A percentile compares a stretch with the other conserved stretches of the same genome.
phyloP scores from a whole-genome alignment of 2,113 vertebrate species.

The Forbesichthys agassizii region DNA sequence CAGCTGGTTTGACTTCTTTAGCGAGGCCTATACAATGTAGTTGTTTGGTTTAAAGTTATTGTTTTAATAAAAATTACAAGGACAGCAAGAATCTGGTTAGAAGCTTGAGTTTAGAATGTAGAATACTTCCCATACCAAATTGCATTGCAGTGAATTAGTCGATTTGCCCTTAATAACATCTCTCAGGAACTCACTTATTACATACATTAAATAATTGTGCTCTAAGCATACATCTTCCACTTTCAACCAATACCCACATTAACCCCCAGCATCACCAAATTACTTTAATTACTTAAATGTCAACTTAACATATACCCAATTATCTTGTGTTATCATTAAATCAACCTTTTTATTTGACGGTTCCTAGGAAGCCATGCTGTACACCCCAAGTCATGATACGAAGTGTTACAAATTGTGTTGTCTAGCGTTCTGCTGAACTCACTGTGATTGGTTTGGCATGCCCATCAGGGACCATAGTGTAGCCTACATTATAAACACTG shows the following conservation, averaged over 20 bases:
- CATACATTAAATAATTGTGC: background rate
- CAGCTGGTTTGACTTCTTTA: too few relatives aligned
- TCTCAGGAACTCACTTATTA: background rate
- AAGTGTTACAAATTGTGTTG: conserved; percentile 12
- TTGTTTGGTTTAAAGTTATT: background rate
- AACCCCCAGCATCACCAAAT: background rate
- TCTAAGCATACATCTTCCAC: conserved; percentile 5
- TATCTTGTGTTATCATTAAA: conserved; percentile 29
- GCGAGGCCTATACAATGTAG: too few relatives aligned
- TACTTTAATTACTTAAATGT: conserved; percentile 25
- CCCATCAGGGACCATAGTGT: conserved; percentile 66
- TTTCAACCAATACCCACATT: conserved; percentile 15
- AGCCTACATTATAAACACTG: conserved; percentile 46
- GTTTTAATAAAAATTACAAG: conserved; percentile 3
- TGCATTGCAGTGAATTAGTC: conserved; percentile 20
- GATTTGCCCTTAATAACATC: conserved; percentile 36
- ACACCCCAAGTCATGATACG: background rate
- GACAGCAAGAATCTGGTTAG: background rate
- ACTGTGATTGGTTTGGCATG: conserved; percentile 29
- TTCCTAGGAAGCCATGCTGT: conserved; percentile 16
- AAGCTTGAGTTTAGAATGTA: conserved; percentile 20
- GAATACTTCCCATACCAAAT: conserved; percentile 25
- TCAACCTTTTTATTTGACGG: conserved; percentile 14
- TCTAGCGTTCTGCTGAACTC: background rate
- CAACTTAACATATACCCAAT: conserved; percentile 42